These are phyloP conservation scores for Brachycybe producta DNA, from an alignment of 2,888 invertebrate genomes.

Conservation along the genomic window DNA sequence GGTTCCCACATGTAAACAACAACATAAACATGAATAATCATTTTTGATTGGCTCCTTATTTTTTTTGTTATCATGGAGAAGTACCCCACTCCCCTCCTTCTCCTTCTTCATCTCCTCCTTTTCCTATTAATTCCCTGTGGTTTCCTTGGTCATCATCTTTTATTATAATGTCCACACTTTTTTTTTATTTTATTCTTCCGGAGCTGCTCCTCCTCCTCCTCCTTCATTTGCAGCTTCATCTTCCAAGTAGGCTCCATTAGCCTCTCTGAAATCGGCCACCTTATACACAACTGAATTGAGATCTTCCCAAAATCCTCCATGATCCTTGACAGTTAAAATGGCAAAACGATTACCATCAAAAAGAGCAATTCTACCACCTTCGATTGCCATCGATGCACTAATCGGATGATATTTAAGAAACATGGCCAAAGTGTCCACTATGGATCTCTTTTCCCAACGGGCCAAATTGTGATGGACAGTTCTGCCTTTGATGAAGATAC, in stretches of 20 bases:
- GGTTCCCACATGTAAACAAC: too few species aligned
- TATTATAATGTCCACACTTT: too few species aligned
- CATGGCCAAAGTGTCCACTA: conserved; percentile 22
- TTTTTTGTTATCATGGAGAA: too few species aligned
- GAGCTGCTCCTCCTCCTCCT: conserved; percentile 1
- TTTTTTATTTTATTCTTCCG: conserved; percentile 9
- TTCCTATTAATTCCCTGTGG: too few species aligned
- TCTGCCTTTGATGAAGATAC: conserved; percentile 42
- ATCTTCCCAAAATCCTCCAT: conserved; percentile 21
- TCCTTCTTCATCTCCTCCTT: too few species aligned
- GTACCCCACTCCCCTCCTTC: too few species aligned
- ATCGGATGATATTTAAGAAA: conserved; percentile 21
- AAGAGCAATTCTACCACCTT: conserved; percentile 18
- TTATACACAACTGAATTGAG: conserved; percentile 20
- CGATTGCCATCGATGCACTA: conserved; percentile 21
- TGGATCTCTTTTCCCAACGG: conserved; percentile 21
- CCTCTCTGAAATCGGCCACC: conserved; percentile 21
- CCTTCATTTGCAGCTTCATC: conserved; percentile 20
- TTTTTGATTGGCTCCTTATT: too few species aligned
- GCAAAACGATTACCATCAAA: conserved; percentile 20
- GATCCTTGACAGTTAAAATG: conserved; percentile 21
- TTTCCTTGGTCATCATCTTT: too few species aligned
- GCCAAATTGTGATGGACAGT: conserved; percentile 32
- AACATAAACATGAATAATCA: too few species aligned
- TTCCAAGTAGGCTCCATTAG: conserved; percentile 21